Percentiles rank a stretch among this genome's conserved stretches.
phyloP scores from a whole-genome alignment of 1,140 invertebrate species.

The Popillia japonica region DNA sequence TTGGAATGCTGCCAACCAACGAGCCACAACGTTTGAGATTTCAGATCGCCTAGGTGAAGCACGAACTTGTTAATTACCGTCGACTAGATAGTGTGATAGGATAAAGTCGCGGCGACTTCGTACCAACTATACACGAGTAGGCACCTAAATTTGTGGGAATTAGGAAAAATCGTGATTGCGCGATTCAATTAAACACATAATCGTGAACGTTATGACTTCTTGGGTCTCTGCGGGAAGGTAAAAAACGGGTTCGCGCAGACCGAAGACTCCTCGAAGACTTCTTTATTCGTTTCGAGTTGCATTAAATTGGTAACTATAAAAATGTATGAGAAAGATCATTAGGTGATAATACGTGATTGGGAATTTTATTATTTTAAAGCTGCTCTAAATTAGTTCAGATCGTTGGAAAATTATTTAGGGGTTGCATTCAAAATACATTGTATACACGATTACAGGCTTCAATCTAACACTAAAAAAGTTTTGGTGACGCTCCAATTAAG shows the following conservation, averaged over 20 bases:
- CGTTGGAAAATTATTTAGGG: too few species aligned
- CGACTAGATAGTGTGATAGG: constrained; percentile 44
- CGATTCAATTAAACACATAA: constrained; percentile 41
- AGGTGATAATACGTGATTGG: background rate
- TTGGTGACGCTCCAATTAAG: too few species aligned
- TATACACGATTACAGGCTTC: too few species aligned
- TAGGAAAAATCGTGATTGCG: constrained; percentile 47
- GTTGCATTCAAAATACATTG: too few species aligned
- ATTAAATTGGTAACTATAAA: constrained; percentile 2
- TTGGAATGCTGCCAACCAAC: constrained; percentile 43
- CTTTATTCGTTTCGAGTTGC: constrained; percentile 4
- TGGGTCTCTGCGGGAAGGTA: constrained; percentile 24
- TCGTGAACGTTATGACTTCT: constrained; percentile 34
- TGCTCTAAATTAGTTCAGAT: background rate
- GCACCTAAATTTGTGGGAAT: constrained; percentile 41
- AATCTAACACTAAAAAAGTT: too few species aligned
- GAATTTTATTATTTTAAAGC: background rate
- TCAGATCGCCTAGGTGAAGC: constrained; percentile 44
- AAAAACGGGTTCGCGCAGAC: background rate
- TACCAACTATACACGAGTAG: constrained; percentile 29
- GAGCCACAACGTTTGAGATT: too few species aligned
- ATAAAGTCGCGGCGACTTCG: constrained; percentile 10
- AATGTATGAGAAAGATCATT: background rate
- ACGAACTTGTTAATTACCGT: constrained; percentile 51
- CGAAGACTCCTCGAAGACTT: background rate